Percentiles rank a stretch among this genome's conserved stretches.
phyloP scores from a whole-genome alignment of 37 sponge, comb jelly and placozoan genomes.

The Petrosia ficiformis region DNA sequence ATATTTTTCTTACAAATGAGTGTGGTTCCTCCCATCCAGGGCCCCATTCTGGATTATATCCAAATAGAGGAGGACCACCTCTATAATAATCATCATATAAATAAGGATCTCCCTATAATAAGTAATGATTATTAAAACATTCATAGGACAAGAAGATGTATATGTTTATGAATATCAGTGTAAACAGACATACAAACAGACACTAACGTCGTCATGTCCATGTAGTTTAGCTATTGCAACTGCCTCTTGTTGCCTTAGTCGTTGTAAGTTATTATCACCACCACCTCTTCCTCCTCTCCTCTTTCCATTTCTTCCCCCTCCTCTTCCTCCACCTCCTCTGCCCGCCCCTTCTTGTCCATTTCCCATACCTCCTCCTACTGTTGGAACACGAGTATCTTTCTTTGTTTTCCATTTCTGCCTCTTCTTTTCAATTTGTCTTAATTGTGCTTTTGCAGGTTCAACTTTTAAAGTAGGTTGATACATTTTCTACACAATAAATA shows the following conservation, averaged over 20 bases:
- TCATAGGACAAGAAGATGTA: slow-evolving; percentile 1
- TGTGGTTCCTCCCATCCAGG: no score
- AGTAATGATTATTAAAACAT: background rate
- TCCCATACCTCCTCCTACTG: slow-evolving; percentile 5
- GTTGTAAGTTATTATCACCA: background rate
- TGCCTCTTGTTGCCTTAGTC: slow-evolving; percentile 30
- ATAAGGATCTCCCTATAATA: slow-evolving; percentile 6
- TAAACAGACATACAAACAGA: background rate
- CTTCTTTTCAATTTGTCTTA: slow-evolving; percentile 3
- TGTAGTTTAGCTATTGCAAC: slow-evolving; percentile 3
- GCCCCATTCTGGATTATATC: background rate
- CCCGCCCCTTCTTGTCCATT: slow-evolving; percentile 8
- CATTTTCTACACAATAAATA: background rate
- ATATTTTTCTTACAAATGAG: no score
- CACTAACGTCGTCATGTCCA: background rate
- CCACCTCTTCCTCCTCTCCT: background rate
- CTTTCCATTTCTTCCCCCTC: background rate
- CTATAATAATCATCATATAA: background rate
- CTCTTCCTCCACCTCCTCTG: background rate
- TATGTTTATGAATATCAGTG: background rate
- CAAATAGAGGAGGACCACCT: background rate
- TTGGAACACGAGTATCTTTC: background rate
- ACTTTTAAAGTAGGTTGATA: background rate
- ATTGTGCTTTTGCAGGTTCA: background rate
- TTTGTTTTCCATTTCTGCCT: slow-evolving; percentile 6